Evolutionary conservation across 2,888 invertebrate genomes (phyloP), one percentile per base, ranked within the genome.

Genomic region (Atrina japonica): DNA sequence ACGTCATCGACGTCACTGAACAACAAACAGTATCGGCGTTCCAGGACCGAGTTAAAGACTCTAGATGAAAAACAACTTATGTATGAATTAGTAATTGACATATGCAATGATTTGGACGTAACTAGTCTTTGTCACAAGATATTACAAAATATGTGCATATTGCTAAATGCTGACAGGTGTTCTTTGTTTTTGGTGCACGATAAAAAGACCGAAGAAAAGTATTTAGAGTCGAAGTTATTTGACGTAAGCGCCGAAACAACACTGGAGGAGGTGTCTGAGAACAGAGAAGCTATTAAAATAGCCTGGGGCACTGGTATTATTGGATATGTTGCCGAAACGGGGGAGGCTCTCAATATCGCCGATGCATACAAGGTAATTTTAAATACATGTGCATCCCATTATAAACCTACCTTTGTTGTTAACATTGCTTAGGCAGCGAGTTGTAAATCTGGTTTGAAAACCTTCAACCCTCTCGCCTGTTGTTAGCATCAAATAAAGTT

Each of bases 231-330:
- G 5, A 87, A 88, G 76, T 80, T 90, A 45, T 90, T 90, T 77
- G 90, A 90, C 74, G 89, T 90, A 21, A 84, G 82, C 45, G 81
- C 84, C 5, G 81, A 85, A 49, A 83, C 87, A 0, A 78, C 97
- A 3, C 93, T 97, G 43, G 95, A 96, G 89, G 97, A 97, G 91
- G 79, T 86, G 40, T 96, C 96, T 95, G 96, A 96, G 90, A 95
- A 95, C 89, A 94, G 96, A 83, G 96, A 97, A 78, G 97, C 97
- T 91, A 97, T 97, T 43, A 82, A 83, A 41, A 82, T 90, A 27
- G 82, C 86, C 3, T 86, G 86, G 83, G 90, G 89, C 9, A 84
- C 81, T 27, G 90, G 89, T 18, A 88, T 89, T 59, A 83, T 86
- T 43, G 90, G 89, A 30, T 83, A 88, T 71, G 88, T 90, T 16